A percentile compares a stretch with the other conserved stretches of the same genome.
Conservation (phyloP, 92 coral and sea anemone genomes). For the Epizoanthus ramosus region DNA sequence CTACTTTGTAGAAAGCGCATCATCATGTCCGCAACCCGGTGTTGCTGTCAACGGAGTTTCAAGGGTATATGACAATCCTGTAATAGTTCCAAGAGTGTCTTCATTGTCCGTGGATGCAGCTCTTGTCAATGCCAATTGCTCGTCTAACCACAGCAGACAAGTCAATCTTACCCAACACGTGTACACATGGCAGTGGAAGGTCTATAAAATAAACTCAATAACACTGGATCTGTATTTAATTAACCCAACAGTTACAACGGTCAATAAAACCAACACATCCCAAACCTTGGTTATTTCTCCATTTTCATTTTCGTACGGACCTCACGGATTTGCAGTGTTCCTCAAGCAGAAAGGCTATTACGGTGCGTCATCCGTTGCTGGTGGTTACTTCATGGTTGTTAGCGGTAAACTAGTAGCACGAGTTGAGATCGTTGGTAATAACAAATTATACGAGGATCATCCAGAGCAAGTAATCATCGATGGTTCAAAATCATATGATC, state of each 20-base stretch:
- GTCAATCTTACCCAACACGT: background rate
- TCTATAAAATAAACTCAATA: background rate
- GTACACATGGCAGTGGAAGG: conserved; percentile 4
- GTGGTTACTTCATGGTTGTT: background rate
- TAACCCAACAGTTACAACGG: background rate
- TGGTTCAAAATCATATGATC: conserved; percentile 18
- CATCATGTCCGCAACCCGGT: conserved; percentile 13
- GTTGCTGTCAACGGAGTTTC: background rate
- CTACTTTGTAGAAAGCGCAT: background rate
- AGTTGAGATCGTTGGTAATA: background rate
- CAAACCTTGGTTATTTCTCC: background rate
- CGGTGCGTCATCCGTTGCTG: background rate
- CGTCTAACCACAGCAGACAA: background rate
- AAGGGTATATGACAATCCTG: background rate
- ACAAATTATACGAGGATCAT: background rate
- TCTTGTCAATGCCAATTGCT: background rate
- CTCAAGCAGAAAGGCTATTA: background rate
- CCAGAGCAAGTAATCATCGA: background rate
- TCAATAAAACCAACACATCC: background rate
- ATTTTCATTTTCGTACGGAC: background rate
- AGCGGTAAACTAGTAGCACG: background rate
- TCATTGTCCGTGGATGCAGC: background rate
- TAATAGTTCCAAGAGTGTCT: background rate
- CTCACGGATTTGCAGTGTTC: background rate
- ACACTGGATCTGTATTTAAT: background rate